Percentiles rank a stretch among this genome's conserved stretches.
These are phyloP conservation scores for Metellina segmentata DNA, from an alignment of 2,888 invertebrate species.

Conservation along the genomic window DNA sequence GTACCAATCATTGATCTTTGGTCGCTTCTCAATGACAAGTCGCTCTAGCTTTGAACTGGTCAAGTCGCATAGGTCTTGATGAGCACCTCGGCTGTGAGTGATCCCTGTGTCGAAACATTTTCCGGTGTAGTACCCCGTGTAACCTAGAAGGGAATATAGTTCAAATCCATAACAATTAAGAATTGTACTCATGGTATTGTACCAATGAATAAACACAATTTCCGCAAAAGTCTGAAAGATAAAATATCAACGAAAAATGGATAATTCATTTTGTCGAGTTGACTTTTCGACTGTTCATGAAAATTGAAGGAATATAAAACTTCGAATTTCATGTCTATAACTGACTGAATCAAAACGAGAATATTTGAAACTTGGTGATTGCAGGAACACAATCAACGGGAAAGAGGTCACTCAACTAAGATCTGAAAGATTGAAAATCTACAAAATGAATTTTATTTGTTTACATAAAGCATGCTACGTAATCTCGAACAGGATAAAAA, in stretches of 20 bases:
- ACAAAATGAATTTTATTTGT: too few relatives aligned
- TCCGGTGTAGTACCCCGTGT: slow-evolving; percentile 60
- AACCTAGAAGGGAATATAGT: slow-evolving; percentile 20
- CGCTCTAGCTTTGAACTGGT: slow-evolving; percentile 59
- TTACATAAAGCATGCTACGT: too few relatives aligned
- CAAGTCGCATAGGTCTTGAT: slow-evolving; percentile 61
- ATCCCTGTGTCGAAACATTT: slow-evolving; percentile 65
- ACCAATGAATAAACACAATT: background rate
- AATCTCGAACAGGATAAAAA: too few relatives aligned
- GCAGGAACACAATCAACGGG: too few relatives aligned
- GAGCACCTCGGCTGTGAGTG: slow-evolving; percentile 47
- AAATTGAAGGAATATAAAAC: too few relatives aligned
- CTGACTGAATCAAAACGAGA: too few relatives aligned
- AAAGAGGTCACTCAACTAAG: too few relatives aligned
- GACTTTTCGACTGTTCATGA: background rate
- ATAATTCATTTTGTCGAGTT: background rate
- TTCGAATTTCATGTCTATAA: too few relatives aligned
- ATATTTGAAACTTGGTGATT: too few relatives aligned
- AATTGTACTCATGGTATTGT: background rate
- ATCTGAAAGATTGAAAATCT: too few relatives aligned
- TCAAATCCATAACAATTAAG: background rate
- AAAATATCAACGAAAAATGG: background rate
- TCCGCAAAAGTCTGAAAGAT: background rate
- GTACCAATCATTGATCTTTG: slow-evolving; percentile 65
- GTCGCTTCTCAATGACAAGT: slow-evolving; percentile 54